Evolutionary conservation across 2,797 vertebrate genomes (phyloP), one percentile per base, ranked within the genome.

Genomic region (Tokudaia muenninki): DNA sequence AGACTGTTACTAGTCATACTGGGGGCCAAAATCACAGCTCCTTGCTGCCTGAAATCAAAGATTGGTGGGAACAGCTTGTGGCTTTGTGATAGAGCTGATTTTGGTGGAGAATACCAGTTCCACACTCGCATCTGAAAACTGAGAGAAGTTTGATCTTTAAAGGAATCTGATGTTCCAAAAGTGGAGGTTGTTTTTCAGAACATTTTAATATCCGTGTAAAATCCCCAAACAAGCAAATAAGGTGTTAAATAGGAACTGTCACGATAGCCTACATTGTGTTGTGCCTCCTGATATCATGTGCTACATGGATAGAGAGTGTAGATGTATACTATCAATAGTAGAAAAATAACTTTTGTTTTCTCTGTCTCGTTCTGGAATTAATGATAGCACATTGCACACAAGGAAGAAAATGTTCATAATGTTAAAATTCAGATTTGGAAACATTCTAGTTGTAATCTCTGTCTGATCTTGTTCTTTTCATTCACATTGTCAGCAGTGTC

Each of bases 281-380:
- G 29, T 95, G 52, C 80, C 37, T 91, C 72, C 78, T 86, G 26
- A 92, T 74, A 34, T 22, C 5, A 88, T 59, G 16, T 90, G 79
- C 88, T 88, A 52, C 12, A 11, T 52, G 52, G 52, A 52, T 52
- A 52, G 52, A 52, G 52, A 29, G n/a, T 50, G 1, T 74, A 63
- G 86, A 88, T 70, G 12, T 0, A 6, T n/a, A 31, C 17, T 22
- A 3, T 90, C 14, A 9, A 87, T 90, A 57, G 19, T 92, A 41
- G 61, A n/a, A 63, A 92, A 95, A 63, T 16, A 80, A 7, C 9
- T 87, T 57, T 92, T 90, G 87, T 14, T 21, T 92, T 94, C 26
- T 83, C 75, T 87, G 4, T 50, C 72, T 92, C 21, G 11, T 81
- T 95, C 77, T 59, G 65, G 79, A 97, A 84, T 80, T 94, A 87